Percentiles rank a stretch among this genome's conserved stretches.
These are phyloP conservation scores for Rhynchopsitta pachyrhyncha DNA, from an alignment of 2,113 vertebrate genomes.

Conservation along the genomic window DNA sequence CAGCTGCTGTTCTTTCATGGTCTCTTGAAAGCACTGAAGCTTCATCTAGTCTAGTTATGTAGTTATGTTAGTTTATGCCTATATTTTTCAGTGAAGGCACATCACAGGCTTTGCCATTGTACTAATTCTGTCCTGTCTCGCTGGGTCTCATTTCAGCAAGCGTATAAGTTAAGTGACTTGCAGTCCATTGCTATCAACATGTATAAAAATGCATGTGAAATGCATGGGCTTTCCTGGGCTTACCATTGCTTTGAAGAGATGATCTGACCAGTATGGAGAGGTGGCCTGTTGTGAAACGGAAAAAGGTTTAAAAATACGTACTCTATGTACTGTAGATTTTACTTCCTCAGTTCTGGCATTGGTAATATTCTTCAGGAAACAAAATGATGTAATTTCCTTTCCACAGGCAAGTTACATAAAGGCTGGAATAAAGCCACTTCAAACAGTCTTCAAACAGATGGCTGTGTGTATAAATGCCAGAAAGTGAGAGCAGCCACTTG, in stretches of 20 bases:
- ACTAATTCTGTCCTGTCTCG: background rate
- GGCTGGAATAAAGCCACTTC: slow-evolving; percentile 69
- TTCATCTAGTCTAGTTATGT: background rate
- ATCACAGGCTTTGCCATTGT: background rate
- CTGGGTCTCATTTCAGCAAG: background rate
- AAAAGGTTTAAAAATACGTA: slow-evolving; percentile 18
- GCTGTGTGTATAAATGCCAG: slow-evolving; percentile 71
- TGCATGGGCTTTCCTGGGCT: background rate
- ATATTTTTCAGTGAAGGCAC: background rate
- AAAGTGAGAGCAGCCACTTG: slow-evolving; percentile 77
- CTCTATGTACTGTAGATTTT: slow-evolving; percentile 57
- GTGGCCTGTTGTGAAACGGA: background rate
- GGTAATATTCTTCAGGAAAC: slow-evolving; percentile 75
- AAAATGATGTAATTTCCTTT: slow-evolving; percentile 79
- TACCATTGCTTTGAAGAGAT: background rate
- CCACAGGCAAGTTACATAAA: slow-evolving; percentile 76
- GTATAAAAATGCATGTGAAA: background rate
- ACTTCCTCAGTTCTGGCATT: slow-evolving; percentile 57
- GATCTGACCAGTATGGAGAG: background rate
- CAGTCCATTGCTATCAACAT: background rate
- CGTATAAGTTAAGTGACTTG: background rate
- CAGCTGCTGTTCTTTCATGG: background rate
- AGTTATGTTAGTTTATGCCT: background rate
- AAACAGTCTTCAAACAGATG: slow-evolving; percentile 80
- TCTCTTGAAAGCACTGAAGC: background rate